These are phyloP conservation scores for Callaeas wilsoni DNA, from an alignment of 2,113 vertebrate genomes.

Conservation along the genomic window DNA sequence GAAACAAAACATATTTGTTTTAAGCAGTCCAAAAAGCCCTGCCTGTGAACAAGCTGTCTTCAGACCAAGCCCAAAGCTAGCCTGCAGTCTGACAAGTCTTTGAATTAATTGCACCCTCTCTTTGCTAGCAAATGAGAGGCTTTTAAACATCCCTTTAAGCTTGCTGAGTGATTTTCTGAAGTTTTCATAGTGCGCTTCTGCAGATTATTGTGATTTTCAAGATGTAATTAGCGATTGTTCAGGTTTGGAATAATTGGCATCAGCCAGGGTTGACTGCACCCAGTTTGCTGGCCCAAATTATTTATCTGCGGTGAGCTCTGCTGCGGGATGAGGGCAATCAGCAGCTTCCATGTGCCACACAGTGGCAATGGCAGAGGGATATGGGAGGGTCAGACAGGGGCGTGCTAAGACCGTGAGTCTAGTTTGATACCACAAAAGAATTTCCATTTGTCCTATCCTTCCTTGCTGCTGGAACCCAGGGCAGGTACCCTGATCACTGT, in stretches of 20 bases:
- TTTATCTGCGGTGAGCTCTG: not conserved
- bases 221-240: fast-evolving
- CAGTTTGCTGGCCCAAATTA: fast-evolving
- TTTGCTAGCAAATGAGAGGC: not conserved
- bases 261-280: fast-evolving
- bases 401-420: fast-evolving
- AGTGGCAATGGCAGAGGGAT: not conserved
- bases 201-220: not conserved
- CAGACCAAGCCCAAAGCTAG: not conserved
- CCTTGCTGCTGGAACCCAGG: not conserved
- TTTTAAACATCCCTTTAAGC: not conserved
- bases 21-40: not conserved
- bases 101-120: not conserved
- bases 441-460: not conserved
- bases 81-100: not conserved
- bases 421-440: not conserved
- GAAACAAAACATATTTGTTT: not conserved
- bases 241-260: not conserved
- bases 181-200: not conserved
- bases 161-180: not conserved
- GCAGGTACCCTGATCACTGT: fast-evolving
- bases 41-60: not conserved
- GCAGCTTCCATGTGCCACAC: too few species aligned
- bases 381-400: not conserved
- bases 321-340: not conserved